Evolutionary conservation across 2,797 vertebrate species (phyloP).

Genomic region (Alca torda): DNA sequence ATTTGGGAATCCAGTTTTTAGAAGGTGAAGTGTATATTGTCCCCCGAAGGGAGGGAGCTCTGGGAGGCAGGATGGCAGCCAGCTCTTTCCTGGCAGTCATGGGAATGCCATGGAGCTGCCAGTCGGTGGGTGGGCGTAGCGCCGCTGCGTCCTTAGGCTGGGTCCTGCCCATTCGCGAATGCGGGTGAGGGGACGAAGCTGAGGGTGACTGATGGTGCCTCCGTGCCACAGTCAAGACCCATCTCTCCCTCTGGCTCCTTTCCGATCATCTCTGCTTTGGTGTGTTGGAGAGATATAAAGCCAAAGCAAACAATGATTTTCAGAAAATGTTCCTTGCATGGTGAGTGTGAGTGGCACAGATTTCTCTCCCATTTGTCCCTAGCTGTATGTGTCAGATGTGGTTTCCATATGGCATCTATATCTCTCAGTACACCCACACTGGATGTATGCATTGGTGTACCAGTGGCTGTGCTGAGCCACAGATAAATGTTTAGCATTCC

Average conservation of each 20-base stretch:
- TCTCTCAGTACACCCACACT: slow-evolving; percentile 35
- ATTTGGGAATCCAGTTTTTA: slow-evolving; percentile 32
- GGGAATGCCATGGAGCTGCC: slow-evolving; percentile 45
- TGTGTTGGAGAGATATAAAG: background rate
- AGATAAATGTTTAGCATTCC: slow-evolving; percentile 66
- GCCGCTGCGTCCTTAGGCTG: slow-evolving; percentile 16
- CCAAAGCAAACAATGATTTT: slow-evolving; percentile 5
- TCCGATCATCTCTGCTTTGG: background rate
- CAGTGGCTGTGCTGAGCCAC: slow-evolving; percentile 20
- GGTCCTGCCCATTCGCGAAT: background rate
- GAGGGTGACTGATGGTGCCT: background rate
- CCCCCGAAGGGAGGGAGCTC: slow-evolving; percentile 21
- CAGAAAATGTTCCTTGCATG: slow-evolving; percentile 4
- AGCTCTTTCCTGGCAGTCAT: slow-evolving; percentile 50
- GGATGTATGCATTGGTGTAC: slow-evolving; percentile 42
- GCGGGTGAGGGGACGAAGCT: background rate
- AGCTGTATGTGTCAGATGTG: slow-evolving; percentile 50
- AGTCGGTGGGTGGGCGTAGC: slow-evolving; percentile 48
- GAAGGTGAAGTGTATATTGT: slow-evolving; percentile 46
- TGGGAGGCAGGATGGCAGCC: slow-evolving; percentile 43
- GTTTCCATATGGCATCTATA: slow-evolving; percentile 63
- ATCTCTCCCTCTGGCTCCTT: background rate
- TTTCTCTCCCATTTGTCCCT: slow-evolving; percentile 60
- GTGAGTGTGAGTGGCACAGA: slow-evolving; percentile 8
- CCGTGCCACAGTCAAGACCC: background rate